Conservation (phyloP, 2,888 invertebrate genomes). For the Sarcophaga subvicina region DNA sequence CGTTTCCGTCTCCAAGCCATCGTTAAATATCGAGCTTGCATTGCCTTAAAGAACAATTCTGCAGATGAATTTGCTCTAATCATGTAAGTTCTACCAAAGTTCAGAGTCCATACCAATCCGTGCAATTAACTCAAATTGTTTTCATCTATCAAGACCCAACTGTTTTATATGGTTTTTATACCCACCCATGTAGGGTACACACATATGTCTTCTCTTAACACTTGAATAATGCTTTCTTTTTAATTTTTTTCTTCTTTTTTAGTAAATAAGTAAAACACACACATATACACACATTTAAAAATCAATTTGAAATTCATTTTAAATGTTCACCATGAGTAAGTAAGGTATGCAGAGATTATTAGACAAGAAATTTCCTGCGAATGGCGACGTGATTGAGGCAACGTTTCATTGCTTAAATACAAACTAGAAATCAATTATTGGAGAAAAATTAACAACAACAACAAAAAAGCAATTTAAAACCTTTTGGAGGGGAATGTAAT, state of each 20-base stretch:
- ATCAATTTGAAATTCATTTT: neutral
- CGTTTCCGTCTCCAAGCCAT: too few species aligned
- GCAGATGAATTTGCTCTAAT: too few species aligned
- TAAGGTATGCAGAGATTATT: neutral
- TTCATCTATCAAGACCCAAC: neutral
- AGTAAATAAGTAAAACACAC: neutral
- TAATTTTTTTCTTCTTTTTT: neutral
- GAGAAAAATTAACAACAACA: neutral
- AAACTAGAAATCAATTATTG: constrained; percentile 29
- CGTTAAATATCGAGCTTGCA: too few species aligned
- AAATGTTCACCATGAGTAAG: neutral
- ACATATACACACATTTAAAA: neutral
- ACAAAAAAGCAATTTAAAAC: neutral
- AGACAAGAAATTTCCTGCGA: constrained; percentile 10
- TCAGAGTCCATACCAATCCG: too few species aligned
- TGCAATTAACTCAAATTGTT: neutral
- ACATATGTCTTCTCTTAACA: constrained; percentile 34
- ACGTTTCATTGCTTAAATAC: constrained; percentile 29
- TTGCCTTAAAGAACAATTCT: too few species aligned
- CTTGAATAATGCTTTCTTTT: constrained; percentile 15
- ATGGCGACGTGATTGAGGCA: constrained; percentile 21
- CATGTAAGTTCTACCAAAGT: too few species aligned
- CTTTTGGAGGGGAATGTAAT: too few species aligned
- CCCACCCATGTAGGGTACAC: neutral
- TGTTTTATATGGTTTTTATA: neutral